Evolutionary conservation across 2,797 vertebrate species (phyloP).

Genomic region (Chromis chromis): DNA sequence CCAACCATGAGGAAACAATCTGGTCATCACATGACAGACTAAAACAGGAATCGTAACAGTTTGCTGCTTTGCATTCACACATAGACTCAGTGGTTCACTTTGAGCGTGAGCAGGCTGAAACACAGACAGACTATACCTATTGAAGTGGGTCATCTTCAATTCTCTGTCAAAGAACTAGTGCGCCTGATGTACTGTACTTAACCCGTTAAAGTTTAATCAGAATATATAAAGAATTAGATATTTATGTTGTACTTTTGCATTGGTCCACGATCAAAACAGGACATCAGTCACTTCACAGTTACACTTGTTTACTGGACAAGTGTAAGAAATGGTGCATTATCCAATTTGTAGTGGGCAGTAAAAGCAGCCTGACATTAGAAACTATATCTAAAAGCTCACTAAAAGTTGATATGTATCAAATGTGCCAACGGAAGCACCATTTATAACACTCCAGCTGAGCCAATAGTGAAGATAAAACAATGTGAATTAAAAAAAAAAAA

Average conservation of each 20-base stretch:
- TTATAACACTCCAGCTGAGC: neutral
- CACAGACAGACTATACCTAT: neutral
- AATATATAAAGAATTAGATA: too few species aligned
- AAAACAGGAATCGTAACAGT: conserved; percentile 27
- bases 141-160: neutral
- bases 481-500: neutral
- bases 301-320: conserved; percentile 1
- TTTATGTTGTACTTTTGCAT: neutral
- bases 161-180: too few species aligned
- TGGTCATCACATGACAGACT: conserved; percentile 17
- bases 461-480: neutral
- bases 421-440: neutral
- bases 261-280: conserved; percentile 1
- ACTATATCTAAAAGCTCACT: conserved; percentile 10
- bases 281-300: conserved; percentile 23
- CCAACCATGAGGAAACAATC: conserved; percentile 3
- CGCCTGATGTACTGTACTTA: neutral
- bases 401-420: conserved; percentile 15
- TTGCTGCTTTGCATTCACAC: too few species aligned
- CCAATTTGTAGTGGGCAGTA: conserved; percentile 4
- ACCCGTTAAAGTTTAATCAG: neutral
- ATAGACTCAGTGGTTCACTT: neutral
- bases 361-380: conserved; percentile 1
- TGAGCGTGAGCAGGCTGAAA: neutral
- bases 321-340: neutral